phyloP scores from a whole-genome alignment of 2,888 invertebrate species.

The Notodonta dromedarius region DNA sequence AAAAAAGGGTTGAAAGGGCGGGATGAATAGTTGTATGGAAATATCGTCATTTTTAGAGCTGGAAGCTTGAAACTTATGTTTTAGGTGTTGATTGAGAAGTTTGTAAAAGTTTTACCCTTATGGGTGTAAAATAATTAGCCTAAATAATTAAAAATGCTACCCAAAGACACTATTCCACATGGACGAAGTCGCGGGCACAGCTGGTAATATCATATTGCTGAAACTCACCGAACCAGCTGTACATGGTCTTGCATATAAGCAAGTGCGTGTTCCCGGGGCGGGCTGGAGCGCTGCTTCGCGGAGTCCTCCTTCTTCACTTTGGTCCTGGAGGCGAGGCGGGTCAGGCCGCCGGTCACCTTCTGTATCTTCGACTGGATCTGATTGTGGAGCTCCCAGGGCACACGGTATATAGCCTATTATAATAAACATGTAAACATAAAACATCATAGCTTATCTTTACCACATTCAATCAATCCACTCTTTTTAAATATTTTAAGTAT shows the following conservation, averaged over 20 bases:
- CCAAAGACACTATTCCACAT: too few relatives aligned
- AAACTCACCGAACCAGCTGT: constrained; percentile 86
- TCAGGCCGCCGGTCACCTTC: constrained; percentile 95
- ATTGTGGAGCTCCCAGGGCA: constrained; percentile 96
- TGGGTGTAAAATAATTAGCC: too few relatives aligned
- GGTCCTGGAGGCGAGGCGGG: constrained; percentile 93
- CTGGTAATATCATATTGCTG: neutral
- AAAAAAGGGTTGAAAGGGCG: too few relatives aligned
- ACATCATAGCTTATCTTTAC: neutral
- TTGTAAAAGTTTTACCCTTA: too few relatives aligned
- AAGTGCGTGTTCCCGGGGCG: constrained; percentile 85
- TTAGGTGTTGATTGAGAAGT: too few relatives aligned
- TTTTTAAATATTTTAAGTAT: too few relatives aligned
- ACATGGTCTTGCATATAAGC: constrained; percentile 93
- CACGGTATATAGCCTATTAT: constrained; percentile 85
- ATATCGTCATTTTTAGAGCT: too few relatives aligned
- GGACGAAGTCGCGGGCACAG: too few relatives aligned
- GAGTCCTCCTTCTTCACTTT: constrained; percentile 95
- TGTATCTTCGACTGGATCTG: constrained; percentile 99
- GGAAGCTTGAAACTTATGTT: too few relatives aligned
- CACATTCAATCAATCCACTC: too few relatives aligned
- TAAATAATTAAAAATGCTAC: too few relatives aligned
- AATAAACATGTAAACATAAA: neutral
- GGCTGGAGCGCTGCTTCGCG: constrained; percentile 84
- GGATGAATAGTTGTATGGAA: too few relatives aligned